Conservation (phyloP, 2,797 vertebrate genomes). For the Phrynocephalus guinanensis region DNA sequence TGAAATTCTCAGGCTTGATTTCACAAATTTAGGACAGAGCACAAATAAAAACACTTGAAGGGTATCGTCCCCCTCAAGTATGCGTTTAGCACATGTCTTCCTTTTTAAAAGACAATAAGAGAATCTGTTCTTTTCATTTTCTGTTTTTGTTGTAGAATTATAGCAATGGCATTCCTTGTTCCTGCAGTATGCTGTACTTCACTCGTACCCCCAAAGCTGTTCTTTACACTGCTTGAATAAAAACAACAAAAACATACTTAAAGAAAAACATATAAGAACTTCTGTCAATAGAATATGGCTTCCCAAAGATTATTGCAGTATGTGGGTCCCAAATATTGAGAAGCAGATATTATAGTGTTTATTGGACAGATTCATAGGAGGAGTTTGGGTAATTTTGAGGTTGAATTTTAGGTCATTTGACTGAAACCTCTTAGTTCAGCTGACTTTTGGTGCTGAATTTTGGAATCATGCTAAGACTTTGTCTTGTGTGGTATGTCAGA, state of each 20-base stretch:
- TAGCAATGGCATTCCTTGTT: conserved; percentile 40
- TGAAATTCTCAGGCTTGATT: conserved; percentile 67
- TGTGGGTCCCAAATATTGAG: background rate
- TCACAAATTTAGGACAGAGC: conserved; percentile 46
- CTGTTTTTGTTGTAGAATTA: conserved; percentile 44
- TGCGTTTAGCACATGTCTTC: conserved; percentile 51
- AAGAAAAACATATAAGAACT: conserved; percentile 1
- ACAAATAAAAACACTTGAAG: conserved; percentile 60
- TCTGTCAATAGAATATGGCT: background rate
- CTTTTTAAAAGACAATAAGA: conserved; percentile 39
- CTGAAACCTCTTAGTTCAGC: background rate
- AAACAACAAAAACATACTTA: background rate
- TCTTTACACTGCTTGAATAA: background rate
- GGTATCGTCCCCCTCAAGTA: conserved; percentile 49
- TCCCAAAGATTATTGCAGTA: background rate
- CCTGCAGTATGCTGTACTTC: background rate
- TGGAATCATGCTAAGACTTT: background rate
- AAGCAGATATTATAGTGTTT: background rate
- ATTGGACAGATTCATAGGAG: background rate
- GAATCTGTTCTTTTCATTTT: conserved; percentile 46
- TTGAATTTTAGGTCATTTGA: background rate
- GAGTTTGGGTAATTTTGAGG: background rate
- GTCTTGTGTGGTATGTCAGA: background rate
- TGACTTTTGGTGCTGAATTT: too few species aligned
- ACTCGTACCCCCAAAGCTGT: background rate